Conservation (phyloP, 2,113 vertebrate genomes). For the Chamaetylas fuelleborni region DNA sequence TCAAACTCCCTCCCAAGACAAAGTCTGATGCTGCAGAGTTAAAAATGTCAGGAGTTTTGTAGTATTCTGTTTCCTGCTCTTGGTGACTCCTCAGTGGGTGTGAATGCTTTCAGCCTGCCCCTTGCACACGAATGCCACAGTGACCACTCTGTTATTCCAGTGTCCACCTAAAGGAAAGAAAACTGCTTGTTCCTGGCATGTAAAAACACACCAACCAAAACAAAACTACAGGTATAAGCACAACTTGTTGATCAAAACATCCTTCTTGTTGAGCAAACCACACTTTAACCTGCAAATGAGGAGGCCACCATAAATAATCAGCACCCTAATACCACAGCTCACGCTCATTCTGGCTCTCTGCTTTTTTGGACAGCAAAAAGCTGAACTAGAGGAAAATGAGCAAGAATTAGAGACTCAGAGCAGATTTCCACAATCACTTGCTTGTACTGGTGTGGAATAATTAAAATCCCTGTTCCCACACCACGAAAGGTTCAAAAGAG, state of each 20-base stretch:
- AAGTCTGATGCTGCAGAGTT: not conserved
- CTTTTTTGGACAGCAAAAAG: not conserved
- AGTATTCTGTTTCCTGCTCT: not conserved
- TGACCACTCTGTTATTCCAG: not conserved
- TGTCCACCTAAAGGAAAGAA: not conserved
- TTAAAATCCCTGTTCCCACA: not conserved
- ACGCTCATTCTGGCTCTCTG: rapidly evolving
- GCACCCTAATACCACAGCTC: not conserved
- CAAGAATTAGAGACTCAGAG: not conserved
- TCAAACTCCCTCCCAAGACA: not conserved
- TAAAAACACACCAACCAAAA: not conserved
- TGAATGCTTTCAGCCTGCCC: not conserved
- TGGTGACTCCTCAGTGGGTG: not conserved
- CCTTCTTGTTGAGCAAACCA: not conserved
- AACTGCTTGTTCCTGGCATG: not conserved
- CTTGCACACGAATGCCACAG: not conserved
- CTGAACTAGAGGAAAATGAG: not conserved
- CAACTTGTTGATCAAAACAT: not conserved
- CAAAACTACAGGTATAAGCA: not conserved
- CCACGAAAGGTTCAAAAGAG: not conserved
- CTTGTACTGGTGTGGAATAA: not conserved
- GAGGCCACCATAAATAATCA: not conserved
- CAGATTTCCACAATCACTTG: not conserved
- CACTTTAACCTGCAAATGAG: not conserved
- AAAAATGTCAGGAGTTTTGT: not conserved